phyloP scores from a whole-genome alignment of 2,888 invertebrate species.

The Helicoverpa assulta region DNA sequence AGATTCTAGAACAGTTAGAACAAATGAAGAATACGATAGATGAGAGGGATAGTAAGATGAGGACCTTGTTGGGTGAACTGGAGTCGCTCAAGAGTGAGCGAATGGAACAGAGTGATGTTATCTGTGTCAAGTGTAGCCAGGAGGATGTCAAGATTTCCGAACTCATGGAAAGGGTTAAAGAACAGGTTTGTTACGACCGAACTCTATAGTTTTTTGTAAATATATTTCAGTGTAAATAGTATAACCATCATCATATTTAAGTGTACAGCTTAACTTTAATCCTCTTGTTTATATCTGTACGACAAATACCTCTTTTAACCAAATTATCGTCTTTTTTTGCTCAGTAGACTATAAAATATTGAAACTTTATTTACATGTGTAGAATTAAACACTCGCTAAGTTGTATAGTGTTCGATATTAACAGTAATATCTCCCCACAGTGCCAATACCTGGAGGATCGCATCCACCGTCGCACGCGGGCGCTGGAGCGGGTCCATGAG shows the following conservation, averaged over 20 bases:
- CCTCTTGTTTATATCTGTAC: no score
- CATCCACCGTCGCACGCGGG: conserved; percentile 93
- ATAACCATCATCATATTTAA: background rate
- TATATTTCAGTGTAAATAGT: background rate
- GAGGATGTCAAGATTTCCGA: conserved; percentile 76
- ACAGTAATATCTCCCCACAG: conserved; percentile 58
- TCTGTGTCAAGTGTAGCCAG: conserved; percentile 74
- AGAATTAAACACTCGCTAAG: no score
- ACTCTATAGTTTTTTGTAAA: background rate
- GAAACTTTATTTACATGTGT: no score
- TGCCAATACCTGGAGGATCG: conserved; percentile 91
- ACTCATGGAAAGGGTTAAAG: conserved; percentile 77
- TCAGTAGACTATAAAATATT: no score
- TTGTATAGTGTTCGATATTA: background rate
- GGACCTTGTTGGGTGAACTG: conserved; percentile 88
- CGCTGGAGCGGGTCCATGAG: conserved; percentile 93
- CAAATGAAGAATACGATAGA: conserved; percentile 89
- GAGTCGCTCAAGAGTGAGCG: conserved; percentile 87
- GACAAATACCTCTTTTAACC: no score
- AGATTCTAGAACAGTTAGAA: conserved; percentile 91
- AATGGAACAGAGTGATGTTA: conserved; percentile 80
- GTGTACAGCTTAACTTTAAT: no score
- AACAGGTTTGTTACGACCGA: conserved; percentile 75
- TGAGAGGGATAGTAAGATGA: conserved; percentile 89
- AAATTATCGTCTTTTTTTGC: no score